Conservation (phyloP, 2,797 vertebrate species). For the Ataeniobius toweri region DNA sequence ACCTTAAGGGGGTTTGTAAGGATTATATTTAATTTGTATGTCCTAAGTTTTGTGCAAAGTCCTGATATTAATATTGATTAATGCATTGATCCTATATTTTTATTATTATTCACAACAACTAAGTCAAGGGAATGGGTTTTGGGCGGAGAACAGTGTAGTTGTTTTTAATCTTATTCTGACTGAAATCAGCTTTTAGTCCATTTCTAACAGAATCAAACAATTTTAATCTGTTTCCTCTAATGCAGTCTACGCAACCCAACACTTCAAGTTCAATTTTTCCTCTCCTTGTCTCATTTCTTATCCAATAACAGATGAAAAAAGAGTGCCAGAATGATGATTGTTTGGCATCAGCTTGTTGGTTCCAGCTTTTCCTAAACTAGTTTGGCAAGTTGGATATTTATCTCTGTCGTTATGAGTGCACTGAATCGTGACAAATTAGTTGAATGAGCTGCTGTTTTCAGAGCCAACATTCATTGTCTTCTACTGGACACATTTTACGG, state of each 20-base stretch:
- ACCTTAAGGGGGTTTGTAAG: slow-evolving; percentile 18
- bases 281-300: not conserved
- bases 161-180: not conserved
- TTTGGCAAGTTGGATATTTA: not conserved
- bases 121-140: not conserved
- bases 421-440: not conserved
- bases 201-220: not conserved
- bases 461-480: not conserved
- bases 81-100: not conserved
- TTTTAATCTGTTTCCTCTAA: not conserved
- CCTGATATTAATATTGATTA: slow-evolving; percentile 3
- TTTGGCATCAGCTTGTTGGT: not conserved
- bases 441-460: not conserved
- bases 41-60: not conserved
- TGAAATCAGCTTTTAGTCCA: not conserved
- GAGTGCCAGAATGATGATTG: not conserved
- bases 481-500: not conserved
- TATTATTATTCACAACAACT: not conserved
- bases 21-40: slow-evolving; percentile 31
- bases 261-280: not conserved
- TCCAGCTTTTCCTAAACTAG: not conserved
- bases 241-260: not conserved
- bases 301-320: not conserved
- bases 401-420: not conserved
- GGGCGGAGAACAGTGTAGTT: not conserved